Evolutionary conservation across 1,140 invertebrate genomes (phyloP).

Genomic region (Ceratosolen solmsi): DNA sequence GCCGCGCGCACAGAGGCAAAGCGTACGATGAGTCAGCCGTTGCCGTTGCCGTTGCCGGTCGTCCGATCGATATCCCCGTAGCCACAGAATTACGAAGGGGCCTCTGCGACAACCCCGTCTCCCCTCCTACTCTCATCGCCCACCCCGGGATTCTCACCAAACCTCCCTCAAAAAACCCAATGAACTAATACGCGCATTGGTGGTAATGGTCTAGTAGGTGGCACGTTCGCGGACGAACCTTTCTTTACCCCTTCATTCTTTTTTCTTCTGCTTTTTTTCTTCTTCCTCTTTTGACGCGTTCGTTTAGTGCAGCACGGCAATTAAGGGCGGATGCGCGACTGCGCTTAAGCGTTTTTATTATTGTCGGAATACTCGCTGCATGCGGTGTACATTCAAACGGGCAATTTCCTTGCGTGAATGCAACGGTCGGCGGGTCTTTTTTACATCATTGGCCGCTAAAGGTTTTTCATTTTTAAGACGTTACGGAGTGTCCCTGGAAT

Average conservation of each 20-base stretch:
- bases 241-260: not conserved
- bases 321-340: not conserved
- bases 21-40: constrained; percentile 33
- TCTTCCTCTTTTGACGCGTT: not conserved
- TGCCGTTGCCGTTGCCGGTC: not conserved
- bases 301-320: not conserved
- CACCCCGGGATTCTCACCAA: too few relatives aligned
- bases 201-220: too few relatives aligned
- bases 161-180: too few relatives aligned
- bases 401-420: not conserved
- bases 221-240: too few relatives aligned
- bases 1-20: not conserved
- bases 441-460: not conserved
- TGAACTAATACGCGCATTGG: too few relatives aligned
- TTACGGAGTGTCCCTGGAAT: not conserved
- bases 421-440: not conserved
- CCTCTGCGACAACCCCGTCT: not conserved
- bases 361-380: not conserved
- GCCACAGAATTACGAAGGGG: constrained; percentile 30
- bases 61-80: constrained; percentile 40
- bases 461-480: not conserved
- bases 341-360: not conserved
- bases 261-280: not conserved
- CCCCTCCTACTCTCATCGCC: too few relatives aligned
- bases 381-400: not conserved